These are phyloP conservation scores for Halichoerus grypus DNA, from an alignment of 2,113 vertebrate genomes.

Conservation along the genomic window DNA sequence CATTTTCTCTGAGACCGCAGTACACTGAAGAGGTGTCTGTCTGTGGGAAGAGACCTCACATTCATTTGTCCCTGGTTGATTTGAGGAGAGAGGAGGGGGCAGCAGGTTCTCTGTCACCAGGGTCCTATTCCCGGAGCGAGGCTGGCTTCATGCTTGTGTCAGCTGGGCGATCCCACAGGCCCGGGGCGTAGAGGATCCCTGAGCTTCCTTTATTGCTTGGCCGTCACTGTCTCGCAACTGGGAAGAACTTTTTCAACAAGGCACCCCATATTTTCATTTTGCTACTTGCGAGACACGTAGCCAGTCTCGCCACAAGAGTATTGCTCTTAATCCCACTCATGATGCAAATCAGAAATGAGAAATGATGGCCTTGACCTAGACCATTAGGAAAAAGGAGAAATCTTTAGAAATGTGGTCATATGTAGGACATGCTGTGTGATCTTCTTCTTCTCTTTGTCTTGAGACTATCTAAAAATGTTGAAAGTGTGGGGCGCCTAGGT, in stretches of 20 bases:
- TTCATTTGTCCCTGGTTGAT: background rate
- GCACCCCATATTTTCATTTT: background rate
- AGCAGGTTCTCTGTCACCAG: background rate
- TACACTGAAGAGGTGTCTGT: background rate
- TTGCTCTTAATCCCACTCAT: background rate
- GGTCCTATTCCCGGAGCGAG: background rate
- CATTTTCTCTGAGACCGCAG: background rate
- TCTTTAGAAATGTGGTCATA: slow-evolving; percentile 32
- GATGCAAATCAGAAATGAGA: background rate
- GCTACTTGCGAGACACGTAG: too few relatives aligned
- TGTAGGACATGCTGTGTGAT: background rate
- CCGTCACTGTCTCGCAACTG: background rate
- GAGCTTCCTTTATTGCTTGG: background rate
- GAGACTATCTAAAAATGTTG: background rate
- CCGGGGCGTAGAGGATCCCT: background rate
- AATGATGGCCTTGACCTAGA: background rate
- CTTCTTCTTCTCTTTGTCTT: background rate
- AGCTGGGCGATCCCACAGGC: rapidly evolving
- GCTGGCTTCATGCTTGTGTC: background rate
- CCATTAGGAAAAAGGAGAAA: background rate
- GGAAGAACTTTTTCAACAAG: background rate
- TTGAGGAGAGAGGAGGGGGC: background rate
- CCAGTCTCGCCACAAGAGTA: background rate
- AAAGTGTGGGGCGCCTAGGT: background rate
- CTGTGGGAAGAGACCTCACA: background rate